phyloP scores from a whole-genome alignment of 1,140 invertebrate species.

The Diachasma alloeum region DNA sequence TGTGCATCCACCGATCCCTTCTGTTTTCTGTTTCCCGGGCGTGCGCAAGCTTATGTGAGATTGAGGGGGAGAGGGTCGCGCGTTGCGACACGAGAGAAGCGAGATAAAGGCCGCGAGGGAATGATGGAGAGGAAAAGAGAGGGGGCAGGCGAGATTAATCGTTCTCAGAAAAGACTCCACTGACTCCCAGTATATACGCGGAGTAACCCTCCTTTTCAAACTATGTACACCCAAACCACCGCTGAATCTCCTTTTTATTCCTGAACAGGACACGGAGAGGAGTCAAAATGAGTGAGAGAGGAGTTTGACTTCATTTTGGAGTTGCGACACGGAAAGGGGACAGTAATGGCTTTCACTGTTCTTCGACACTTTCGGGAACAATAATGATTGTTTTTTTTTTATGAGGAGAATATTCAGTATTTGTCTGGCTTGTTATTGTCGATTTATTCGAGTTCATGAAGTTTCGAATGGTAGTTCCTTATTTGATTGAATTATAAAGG shows the following conservation, averaged over 20 bases:
- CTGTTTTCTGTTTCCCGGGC: background rate
- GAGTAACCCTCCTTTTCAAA: too few species aligned
- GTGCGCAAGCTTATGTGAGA: background rate
- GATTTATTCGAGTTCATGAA: too few species aligned
- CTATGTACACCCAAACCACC: background rate
- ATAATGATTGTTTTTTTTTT: too few species aligned
- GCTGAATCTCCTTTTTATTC: background rate
- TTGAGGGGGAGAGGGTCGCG: background rate
- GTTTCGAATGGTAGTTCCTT: too few species aligned
- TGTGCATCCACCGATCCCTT: background rate
- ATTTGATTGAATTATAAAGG: too few species aligned
- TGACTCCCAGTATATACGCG: background rate
- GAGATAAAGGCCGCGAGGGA: background rate
- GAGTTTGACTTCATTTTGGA: too few species aligned
- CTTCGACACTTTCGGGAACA: too few species aligned
- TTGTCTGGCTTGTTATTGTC: too few species aligned
- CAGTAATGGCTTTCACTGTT: too few species aligned
- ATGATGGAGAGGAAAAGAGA: background rate
- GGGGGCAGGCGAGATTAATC: conserved; percentile 20
- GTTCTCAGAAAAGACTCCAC: conserved; percentile 25
- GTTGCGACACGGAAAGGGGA: too few species aligned
- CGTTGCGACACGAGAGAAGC: background rate
- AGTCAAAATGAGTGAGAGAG: too few species aligned
- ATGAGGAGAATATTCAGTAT: too few species aligned
- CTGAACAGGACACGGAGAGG: background rate